Base-by-base conservation (phyloP, 1,140 invertebrate genomes). In the Choristoneura fumiferana region DNA sequence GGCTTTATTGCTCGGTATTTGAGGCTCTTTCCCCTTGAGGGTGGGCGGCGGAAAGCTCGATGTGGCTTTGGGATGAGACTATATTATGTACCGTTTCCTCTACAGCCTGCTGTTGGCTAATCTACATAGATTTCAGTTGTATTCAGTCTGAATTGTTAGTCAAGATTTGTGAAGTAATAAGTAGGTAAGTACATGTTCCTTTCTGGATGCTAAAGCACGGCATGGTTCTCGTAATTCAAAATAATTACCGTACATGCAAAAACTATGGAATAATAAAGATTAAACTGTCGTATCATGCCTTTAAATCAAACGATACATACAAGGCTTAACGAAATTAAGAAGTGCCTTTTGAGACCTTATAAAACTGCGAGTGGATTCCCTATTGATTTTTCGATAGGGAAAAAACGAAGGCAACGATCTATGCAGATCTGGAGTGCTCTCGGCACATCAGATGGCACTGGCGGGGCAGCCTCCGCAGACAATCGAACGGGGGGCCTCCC, bases 371-470 rank as follows among this genome's bases (percentile, higher is more conserved):
- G 85, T 88, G 18, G 43, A 49, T 49, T 49, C 43, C 43, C 43
- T 49, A 88, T 88, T 88, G 85, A 88, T 88, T 88, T 88, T 86
- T 76, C 78, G 83, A 88, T 88, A 86, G 85, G 81, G 82, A 88
- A 88, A 86, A 88, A 88, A 88, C 79, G 85, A 88, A 88, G 85
- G 81, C 85, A 87, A 88, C 85, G 85, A 84, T 88, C 85, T 88
- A 88, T 88, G 85, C 85, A 88, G 85, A 88, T 88, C 85, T 88
- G 81, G 82, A 86, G 85, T 84, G 83, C 81, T 88, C 85, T 88
- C 85, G 80, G 83, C 81, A 88, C 83, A 86, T 88, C 85, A 88
- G 85, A 86, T 88, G 85, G 85, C 85, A 86, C 85, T 83, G 85
- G 77, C 80, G 85, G 85, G 80, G 78, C 81, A 79, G 81, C 83